Evolutionary conservation across 1,140 invertebrate genomes (phyloP).

Genomic region (Phymorhynchus buccinoides): DNA sequence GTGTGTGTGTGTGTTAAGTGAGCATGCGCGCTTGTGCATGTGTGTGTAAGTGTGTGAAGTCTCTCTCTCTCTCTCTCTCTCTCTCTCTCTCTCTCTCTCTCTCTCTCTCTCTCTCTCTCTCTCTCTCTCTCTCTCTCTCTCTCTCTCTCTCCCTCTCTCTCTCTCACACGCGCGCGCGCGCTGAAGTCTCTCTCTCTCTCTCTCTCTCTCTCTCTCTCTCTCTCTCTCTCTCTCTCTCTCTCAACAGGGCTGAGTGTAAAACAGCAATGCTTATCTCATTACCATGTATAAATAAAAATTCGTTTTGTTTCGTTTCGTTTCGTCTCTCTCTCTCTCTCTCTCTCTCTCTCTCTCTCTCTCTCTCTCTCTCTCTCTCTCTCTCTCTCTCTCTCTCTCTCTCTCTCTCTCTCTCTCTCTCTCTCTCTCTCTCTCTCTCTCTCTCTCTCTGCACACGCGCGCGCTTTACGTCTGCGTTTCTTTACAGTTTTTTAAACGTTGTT

Average conservation of each 20-base stretch:
- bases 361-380: neutral
- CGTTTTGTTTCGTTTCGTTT: too few relatives aligned
- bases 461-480: neutral
- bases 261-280: too few relatives aligned
- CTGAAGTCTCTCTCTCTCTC: too few relatives aligned
- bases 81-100: neutral
- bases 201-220: neutral
- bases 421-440: neutral
- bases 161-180: too few relatives aligned
- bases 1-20: too few relatives aligned
- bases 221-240: neutral
- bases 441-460: too few relatives aligned
- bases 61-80: neutral
- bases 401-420: neutral
- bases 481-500: neutral
- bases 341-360: neutral
- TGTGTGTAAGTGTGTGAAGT: too few relatives aligned
- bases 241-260: too few relatives aligned
- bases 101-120: too few relatives aligned
- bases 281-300: too few relatives aligned
- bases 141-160: neutral
- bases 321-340: too few relatives aligned
- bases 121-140: neutral
- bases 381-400: neutral
- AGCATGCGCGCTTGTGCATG: too few relatives aligned